These are phyloP conservation scores for Tetragonisca angustula DNA, from an alignment of 2,888 invertebrate species.

Conservation along the genomic window DNA sequence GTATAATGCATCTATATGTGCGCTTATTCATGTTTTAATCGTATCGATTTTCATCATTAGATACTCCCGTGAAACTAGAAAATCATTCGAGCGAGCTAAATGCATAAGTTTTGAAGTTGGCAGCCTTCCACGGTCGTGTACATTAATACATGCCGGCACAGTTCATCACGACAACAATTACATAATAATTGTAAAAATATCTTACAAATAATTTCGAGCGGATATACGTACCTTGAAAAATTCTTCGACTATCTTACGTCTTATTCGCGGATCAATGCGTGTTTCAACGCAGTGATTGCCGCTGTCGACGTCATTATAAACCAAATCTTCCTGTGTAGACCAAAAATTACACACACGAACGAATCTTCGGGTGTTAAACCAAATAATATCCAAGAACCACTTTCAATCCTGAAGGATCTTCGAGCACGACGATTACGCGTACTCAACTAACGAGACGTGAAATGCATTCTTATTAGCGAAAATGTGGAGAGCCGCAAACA, in stretches of 20 bases:
- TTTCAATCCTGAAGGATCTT: conserved; percentile 20
- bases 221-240: not conserved
- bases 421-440: conserved; percentile 17
- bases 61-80: too few relatives aligned
- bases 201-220: too few relatives aligned
- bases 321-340: not conserved
- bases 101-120: too few relatives aligned
- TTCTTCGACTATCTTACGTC: not conserved
- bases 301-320: conserved; percentile 9
- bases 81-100: too few relatives aligned
- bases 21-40: too few relatives aligned
- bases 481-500: conserved; percentile 3
- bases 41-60: too few relatives aligned
- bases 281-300: not conserved
- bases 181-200: too few relatives aligned
- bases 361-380: conserved; percentile 41
- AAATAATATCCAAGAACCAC: not conserved
- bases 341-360: not conserved
- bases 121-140: too few relatives aligned
- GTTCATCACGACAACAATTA: too few relatives aligned
- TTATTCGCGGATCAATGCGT: too few relatives aligned
- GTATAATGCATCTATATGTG: too few relatives aligned
- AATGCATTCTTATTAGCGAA: not conserved
- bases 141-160: too few relatives aligned
- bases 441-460: not conserved